These are phyloP conservation scores for Epirrita christyi DNA, from an alignment of 2,888 invertebrate genomes.

Conservation along the genomic window DNA sequence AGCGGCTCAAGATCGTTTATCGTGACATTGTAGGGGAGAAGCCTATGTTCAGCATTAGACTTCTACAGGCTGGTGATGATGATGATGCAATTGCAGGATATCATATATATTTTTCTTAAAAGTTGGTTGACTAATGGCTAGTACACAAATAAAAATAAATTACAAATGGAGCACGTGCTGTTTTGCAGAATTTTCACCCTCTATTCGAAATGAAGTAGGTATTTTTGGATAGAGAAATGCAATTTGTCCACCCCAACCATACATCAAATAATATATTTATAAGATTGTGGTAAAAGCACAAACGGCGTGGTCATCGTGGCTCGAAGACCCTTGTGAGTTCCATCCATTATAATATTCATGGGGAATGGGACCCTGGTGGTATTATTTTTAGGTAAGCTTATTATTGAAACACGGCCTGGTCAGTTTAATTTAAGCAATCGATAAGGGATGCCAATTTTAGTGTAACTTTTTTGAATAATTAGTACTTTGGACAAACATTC, in stretches of 20 bases:
- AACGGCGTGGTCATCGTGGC: slow-evolving; percentile 57
- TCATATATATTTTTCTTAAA: neutral
- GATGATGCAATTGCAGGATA: too few species aligned
- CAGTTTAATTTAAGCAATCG: neutral
- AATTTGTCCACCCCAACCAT: slow-evolving; percentile 54
- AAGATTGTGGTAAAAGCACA: slow-evolving; percentile 58
- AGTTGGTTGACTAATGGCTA: neutral
- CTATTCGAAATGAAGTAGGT: neutral
- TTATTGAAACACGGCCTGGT: neutral
- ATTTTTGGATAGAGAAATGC: slow-evolving; percentile 40
- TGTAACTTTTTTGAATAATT: too few species aligned
- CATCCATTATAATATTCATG: slow-evolving; percentile 64
- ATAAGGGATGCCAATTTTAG: neutral
- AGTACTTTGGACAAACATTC: too few species aligned
- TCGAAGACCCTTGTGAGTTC: slow-evolving; percentile 55
- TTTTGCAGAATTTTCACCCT: neutral
- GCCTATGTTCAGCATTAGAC: too few species aligned
- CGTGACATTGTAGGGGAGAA: too few species aligned
- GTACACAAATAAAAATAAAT: neutral
- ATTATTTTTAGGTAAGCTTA: slow-evolving; percentile 17
- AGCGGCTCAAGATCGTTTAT: too few species aligned
- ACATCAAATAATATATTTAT: slow-evolving; percentile 71
- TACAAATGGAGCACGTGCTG: neutral
- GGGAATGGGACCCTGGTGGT: slow-evolving; percentile 42
- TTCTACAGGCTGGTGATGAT: too few species aligned